A percentile compares a stretch with the other conserved stretches of the same genome.
These are phyloP conservation scores for Amphimedon queenslandica DNA, from an alignment of 37 sponge, comb jelly and placozoan genomes.

Conservation along the genomic window DNA sequence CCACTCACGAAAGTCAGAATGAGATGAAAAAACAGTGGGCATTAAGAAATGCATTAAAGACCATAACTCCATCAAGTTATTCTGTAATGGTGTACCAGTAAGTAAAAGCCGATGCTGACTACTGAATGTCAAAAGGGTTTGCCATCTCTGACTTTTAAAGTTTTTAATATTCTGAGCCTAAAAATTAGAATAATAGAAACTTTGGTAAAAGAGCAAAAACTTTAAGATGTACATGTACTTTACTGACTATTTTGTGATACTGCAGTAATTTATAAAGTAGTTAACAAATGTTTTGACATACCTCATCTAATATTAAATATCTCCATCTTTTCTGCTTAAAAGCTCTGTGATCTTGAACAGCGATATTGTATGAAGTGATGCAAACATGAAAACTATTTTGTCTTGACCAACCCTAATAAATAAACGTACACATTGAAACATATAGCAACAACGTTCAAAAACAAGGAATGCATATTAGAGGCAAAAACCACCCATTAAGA, in stretches of 20 bases:
- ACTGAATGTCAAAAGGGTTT: conserved; percentile 92
- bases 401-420: conserved; percentile 88
- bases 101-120: conserved; percentile 88
- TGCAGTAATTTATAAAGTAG: not conserved
- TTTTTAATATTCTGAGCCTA: conserved; percentile 99
- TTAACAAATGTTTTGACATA: not conserved
- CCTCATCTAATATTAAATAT: conserved; percentile 96
- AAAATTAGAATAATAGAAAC: not conserved
- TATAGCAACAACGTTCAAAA: not conserved
- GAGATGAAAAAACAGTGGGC: conserved; percentile 96
- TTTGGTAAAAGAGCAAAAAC: not conserved
- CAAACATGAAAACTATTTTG: conserved; percentile 98
- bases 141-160: conserved; percentile 99
- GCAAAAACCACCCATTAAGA: too few species aligned
- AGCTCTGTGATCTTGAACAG: conserved; percentile 83
- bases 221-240: too few species aligned
- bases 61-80: conserved; percentile 99
- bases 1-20: conserved; percentile 98
- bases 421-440: not conserved
- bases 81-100: conserved; percentile 99
- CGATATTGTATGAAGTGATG: conserved; percentile 98
- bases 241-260: not conserved
- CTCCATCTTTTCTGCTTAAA: conserved; percentile 96
- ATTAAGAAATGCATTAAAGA: conserved; percentile 99
- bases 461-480: too few species aligned